Base-by-base conservation (phyloP, 2,113 vertebrate genomes). In the Myotis brandtii region DNA sequence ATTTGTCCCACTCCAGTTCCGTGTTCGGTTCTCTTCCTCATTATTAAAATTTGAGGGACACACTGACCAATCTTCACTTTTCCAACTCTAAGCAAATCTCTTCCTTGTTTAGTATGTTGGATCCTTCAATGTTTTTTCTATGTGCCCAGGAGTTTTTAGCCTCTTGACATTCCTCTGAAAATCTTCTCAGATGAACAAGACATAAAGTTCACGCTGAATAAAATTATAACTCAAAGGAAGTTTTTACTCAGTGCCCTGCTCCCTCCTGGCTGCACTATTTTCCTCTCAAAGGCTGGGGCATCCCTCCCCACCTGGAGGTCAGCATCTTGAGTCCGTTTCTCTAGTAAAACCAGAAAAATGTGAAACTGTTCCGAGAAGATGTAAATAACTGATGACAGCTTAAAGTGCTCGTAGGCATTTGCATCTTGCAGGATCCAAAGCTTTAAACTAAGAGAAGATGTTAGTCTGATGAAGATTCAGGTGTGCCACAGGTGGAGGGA, bases 341-440 rank as follows among this genome's bases (percentile, higher is more conserved):
- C 87, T 93, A 62, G 43, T n/a, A 86, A 93, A 91, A 82, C 4
- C 21, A 54, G 50, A 90, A 95, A 83, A 90, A 72, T 54, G 50
- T 20, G 59, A 27, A 92, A 86, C 37, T 67, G 25, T 75, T 52
- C 48, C 52, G 67, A 50, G 72, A 69, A 86, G 27, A 14, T 69
- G 59, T 89, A 59, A 95, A 88, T 77, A 94, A 72, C 34, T 20
- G 43, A 84, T 59, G 46, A 66, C 86, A 94, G 52, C 18, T 85
- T 86, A 16, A 80, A 89, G 50, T 87, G 43, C 76, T 75, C 8
- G 0, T 62, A 72, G 52, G 43, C 43, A 92, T 91, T 46, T 52
- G 37, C 21, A 2, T 93, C 67, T 96, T 91, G 14, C 23, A 73
- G 64, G 20, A 95, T 25, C 81, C 75, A 92, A 54, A 94, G 37